Percentiles rank a stretch among this genome's conserved stretches.
These are phyloP conservation scores for Drosophila albomicans DNA, from an alignment of 1,140 invertebrate genomes.

Conservation along the genomic window DNA sequence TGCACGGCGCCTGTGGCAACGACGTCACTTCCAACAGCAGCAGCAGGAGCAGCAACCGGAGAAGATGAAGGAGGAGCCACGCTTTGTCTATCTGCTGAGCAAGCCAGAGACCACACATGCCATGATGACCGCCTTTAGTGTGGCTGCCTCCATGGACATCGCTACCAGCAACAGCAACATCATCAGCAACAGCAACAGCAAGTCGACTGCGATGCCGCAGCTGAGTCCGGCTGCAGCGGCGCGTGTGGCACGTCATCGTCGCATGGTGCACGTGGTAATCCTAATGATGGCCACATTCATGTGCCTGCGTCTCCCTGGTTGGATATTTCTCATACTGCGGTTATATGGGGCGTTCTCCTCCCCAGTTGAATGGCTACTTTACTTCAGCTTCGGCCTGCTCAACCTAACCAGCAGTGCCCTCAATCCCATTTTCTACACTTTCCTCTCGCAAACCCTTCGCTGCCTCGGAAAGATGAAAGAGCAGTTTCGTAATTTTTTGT, in stretches of 20 bases:
- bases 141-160: slow-evolving; percentile 49
- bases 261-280: slow-evolving; percentile 86
- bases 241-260: slow-evolving; percentile 85
- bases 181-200: not conserved
- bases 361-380: slow-evolving; percentile 84
- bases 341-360: slow-evolving; percentile 72
- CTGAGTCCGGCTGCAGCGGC: slow-evolving; percentile 45
- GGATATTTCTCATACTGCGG: slow-evolving; percentile 85
- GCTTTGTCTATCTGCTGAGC: slow-evolving; percentile 39
- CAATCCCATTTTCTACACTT: slow-evolving; percentile 87
- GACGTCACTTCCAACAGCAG: slow-evolving; percentile 57
- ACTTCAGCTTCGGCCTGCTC: slow-evolving; percentile 85
- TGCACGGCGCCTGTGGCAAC: slow-evolving; percentile 85
- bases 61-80: not conserved
- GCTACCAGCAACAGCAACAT: not conserved
- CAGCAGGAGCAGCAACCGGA: slow-evolving; percentile 32
- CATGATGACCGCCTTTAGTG: slow-evolving; percentile 54
- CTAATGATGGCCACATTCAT: slow-evolving; percentile 86
- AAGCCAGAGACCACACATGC: slow-evolving; percentile 48
- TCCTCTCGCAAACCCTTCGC: slow-evolving; percentile 85
- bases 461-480: slow-evolving; percentile 52
- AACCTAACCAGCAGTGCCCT: slow-evolving; percentile 85
- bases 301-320: slow-evolving; percentile 86
- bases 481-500: slow-evolving; percentile 13
- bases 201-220: not conserved